These are phyloP conservation scores for Caenorhabditis sp. DNA, from an alignment of 2,888 invertebrate genomes.

Conservation along the genomic window DNA sequence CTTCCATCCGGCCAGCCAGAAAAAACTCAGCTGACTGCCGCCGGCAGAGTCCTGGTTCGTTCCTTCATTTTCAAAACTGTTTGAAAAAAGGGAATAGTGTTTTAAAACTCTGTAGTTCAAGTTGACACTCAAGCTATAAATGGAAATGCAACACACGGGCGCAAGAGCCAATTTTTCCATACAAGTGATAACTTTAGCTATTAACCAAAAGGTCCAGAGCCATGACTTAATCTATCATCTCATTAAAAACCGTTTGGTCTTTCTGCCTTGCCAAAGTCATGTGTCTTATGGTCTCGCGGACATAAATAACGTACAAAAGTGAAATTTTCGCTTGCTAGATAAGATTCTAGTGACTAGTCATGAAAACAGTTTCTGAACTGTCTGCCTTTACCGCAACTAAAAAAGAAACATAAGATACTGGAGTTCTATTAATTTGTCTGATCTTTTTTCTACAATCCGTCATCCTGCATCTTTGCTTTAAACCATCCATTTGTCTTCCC, in stretches of 20 bases:
- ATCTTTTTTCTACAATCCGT: neutral
- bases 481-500: neutral
- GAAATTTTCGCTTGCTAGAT: slow-evolving; percentile 36
- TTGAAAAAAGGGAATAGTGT: neutral
- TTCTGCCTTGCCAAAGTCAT: slow-evolving; percentile 39
- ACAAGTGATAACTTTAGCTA: too few species aligned
- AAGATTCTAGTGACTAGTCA: slow-evolving; percentile 32
- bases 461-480: neutral
- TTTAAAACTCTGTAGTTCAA: too few species aligned
- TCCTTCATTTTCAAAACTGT: slow-evolving; percentile 11
- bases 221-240: slow-evolving; percentile 31
- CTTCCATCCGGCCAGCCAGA: slow-evolving; percentile 38
- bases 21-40: slow-evolving; percentile 37
- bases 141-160: neutral
- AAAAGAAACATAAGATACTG: too few species aligned
- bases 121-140: neutral
- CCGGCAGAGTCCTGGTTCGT: slow-evolving; percentile 12
- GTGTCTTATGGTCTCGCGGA: slow-evolving; percentile 40
- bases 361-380: slow-evolving; percentile 44
- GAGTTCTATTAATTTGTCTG: too few species aligned
- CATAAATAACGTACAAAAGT: slow-evolving; percentile 55
- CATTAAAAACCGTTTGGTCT: slow-evolving; percentile 35
- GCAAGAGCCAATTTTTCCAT: neutral
- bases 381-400: too few species aligned
- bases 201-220: too few species aligned